Conservation (phyloP, 2,888 invertebrate species). For the Baronia brevicornis region DNA sequence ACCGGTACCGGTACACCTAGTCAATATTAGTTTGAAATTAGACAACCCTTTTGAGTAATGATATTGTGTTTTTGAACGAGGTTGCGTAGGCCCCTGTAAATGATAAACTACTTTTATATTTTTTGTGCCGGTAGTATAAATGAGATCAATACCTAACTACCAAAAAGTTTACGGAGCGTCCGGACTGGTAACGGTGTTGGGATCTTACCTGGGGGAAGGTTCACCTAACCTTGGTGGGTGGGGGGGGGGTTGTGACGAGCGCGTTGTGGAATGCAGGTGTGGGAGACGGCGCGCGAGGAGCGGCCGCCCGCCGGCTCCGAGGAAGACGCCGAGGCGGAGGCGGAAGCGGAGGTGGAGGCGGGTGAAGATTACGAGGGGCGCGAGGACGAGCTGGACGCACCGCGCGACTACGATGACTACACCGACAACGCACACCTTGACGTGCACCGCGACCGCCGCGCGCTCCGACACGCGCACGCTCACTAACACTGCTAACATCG, state of each 20-base stretch:
- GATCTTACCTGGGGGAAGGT: conserved; percentile 38
- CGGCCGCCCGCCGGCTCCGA: conserved; percentile 27
- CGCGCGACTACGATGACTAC: conserved; percentile 66
- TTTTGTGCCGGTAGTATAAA: too few relatives aligned
- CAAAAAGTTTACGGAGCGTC: too few relatives aligned
- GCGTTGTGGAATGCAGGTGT: conserved; percentile 27
- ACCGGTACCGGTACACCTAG: too few relatives aligned
- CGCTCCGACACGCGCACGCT: conserved; percentile 3
- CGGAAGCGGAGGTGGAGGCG: conserved; percentile 42
- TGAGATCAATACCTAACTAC: too few relatives aligned
- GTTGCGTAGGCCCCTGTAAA: too few relatives aligned
- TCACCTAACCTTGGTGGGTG: conserved; percentile 27
- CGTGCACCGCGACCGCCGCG: conserved; percentile 48
- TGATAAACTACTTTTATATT: too few relatives aligned
- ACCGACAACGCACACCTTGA: conserved; percentile 57
- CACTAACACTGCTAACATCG: too few relatives aligned
- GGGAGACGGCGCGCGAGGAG: conserved; percentile 23
- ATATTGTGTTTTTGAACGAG: too few relatives aligned
- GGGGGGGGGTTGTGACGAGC: conserved; percentile 30
- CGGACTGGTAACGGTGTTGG: conserved; percentile 10
- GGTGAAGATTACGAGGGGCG: conserved; percentile 18
- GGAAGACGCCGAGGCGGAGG: conserved; percentile 32
- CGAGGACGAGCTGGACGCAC: conserved; percentile 48
- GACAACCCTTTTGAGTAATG: too few relatives aligned
- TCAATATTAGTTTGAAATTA: too few relatives aligned